Evolutionary conservation across 2,888 invertebrate genomes (phyloP), one percentile per base, ranked within the genome.

Genomic region (Beris chalybata): DNA sequence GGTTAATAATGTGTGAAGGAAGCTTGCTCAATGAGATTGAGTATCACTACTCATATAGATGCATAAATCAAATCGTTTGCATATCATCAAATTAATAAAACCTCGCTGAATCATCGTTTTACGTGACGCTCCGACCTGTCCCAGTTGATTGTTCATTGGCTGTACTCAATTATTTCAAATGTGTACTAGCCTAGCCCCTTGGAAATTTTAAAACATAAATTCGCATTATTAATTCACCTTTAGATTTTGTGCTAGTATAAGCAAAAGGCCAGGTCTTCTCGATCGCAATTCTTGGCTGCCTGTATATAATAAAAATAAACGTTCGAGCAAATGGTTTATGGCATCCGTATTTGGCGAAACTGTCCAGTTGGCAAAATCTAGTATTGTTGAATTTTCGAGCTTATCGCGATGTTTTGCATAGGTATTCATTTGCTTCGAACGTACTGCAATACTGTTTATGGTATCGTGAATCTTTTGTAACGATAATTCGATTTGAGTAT

Each of bases 311-410:
- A 56, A 13, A 43, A 38, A 45, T 13, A 65, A 31, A 7, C 86
- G 82, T 74, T 89, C 88, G 72, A 92, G 77, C 30, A 89, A 74
- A 69, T 86, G 85, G 38, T 86, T 85, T 64, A 91, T 81, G 3
- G 89, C 88, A 53, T 85, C 82, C 0, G 86, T 80, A 72, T 86
- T 85, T 72, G 88, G 89, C 0, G 90, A 87, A 3, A 91, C 87
- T 50, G 87, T 87, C 80, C 85, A 85, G 71, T 82, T 83, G 0
- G 91, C 90, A 75, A 91, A 92, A 74, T 87, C 85, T 74, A 89
- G 83, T 70, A 92, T 75, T 5, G 92, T 92, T 67, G 82, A 82
- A 70, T 81, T 76, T 76, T 91, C 89, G 71, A 87, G 79, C 67
- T 82, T 82, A 43, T 82, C 78, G 70, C 83, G 82, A 56, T 83